Evolutionary conservation across 2,888 invertebrate genomes (phyloP), one percentile per base, ranked within the genome.

Genomic region (Caenorhabditis sp.): DNA sequence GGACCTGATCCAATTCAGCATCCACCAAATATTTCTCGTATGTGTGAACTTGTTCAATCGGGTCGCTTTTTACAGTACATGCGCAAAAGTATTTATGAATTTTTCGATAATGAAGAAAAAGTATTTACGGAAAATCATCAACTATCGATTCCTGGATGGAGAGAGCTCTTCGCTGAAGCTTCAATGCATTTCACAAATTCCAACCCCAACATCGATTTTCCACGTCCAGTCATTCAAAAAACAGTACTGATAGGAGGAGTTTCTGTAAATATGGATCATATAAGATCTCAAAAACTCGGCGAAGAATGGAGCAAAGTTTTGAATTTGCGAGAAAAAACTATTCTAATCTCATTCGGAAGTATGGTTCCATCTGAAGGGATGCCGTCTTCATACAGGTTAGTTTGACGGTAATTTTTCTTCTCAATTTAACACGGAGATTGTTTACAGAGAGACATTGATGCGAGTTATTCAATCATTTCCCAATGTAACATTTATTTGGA

Each of bases 241-340:
- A 73, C 69, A 0, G 54, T 78, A 21, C 67, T 66, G 23, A 73
- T 78, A 31, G 78, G 72, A 24, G 78, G 78, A 51, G 73, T 78
- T n/a, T 65, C 76, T 1, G 71, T 75, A 14, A 51, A 73, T 17
- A 63, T 61, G 19, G 50, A 62, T 31, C 61, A 66, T 37, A 64
- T 69, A 19, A 60, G 37, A 51, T 61, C 59, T 0, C n/a, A 36
- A 8, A 51, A 64, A 27, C 14, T 65, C n/a, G n/a, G 27, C 19
- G 50, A 37, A 5, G 62, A 69, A 58, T 65, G 61, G 61, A 27
- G 58, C n/a, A 14, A 50, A n/a, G 6, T 70, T 5, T 14, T 70
- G 59, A 51, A 50, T 14, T 26, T 24, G 31, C 51, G 66, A 17
- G 12, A 43, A 14, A 17, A 59, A 4, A 66, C 26, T 21, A 8